These are phyloP conservation scores for Apodemia mormo DNA, from an alignment of 2,888 invertebrate species.

Conservation along the genomic window DNA sequence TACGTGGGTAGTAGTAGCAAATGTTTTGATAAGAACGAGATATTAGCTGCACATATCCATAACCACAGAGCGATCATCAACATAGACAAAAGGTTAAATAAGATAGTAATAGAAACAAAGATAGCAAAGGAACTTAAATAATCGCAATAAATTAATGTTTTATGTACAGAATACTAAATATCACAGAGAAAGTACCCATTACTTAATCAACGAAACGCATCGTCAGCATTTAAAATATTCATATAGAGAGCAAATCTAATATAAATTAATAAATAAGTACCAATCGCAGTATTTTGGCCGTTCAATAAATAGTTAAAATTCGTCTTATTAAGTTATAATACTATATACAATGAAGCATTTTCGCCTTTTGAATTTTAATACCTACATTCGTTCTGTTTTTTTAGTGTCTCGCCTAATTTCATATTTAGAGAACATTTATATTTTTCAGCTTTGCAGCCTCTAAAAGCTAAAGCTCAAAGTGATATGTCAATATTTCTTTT, in stretches of 20 bases:
- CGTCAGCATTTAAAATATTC: slow-evolving; percentile 63
- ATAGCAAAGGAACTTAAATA: slow-evolving; percentile 57
- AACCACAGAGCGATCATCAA: neutral
- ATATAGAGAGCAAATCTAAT: slow-evolving; percentile 47
- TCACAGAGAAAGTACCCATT: slow-evolving; percentile 82
- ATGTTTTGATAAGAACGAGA: slow-evolving; percentile 13
- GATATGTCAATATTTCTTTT: slow-evolving; percentile 69
- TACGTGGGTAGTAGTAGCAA: neutral
- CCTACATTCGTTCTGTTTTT: slow-evolving; percentile 52
- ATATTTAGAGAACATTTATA: slow-evolving; percentile 64
- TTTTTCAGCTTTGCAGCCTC: slow-evolving; percentile 78
- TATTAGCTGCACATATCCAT: neutral
- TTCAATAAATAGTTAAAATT: slow-evolving; percentile 37
- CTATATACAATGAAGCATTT: slow-evolving; percentile 24
- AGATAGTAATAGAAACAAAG: slow-evolving; percentile 27
- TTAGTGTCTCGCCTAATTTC: slow-evolving; percentile 50
- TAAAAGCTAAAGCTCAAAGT: slow-evolving; percentile 67
- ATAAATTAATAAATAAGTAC: slow-evolving; percentile 48
- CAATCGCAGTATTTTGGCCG: slow-evolving; percentile 36
- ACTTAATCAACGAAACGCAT: slow-evolving; percentile 75
- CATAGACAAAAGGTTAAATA: neutral
- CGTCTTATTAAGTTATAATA: slow-evolving; percentile 18
- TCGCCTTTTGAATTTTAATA: neutral
- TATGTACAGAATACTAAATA: slow-evolving; percentile 79
- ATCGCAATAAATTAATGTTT: slow-evolving; percentile 77